Evolutionary conservation across 2,888 invertebrate species (phyloP).

Genomic region (Lasioglossum malachurum): DNA sequence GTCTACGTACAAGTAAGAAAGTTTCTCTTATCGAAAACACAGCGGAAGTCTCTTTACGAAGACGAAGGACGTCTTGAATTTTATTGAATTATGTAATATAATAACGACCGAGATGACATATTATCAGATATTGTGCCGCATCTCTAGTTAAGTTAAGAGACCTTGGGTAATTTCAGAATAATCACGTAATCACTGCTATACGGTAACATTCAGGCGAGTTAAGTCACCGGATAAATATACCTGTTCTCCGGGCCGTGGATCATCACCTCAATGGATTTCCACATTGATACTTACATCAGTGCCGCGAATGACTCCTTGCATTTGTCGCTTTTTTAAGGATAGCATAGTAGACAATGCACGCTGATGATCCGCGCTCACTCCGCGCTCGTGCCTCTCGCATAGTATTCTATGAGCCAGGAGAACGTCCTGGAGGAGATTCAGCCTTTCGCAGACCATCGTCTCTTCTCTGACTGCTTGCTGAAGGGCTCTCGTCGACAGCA

Average conservation of each 20-base stretch:
- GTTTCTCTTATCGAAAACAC: neutral
- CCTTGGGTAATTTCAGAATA: slow-evolving; percentile 56
- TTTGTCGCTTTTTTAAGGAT: slow-evolving; percentile 87
- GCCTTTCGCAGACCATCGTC: slow-evolving; percentile 86
- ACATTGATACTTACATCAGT: slow-evolving; percentile 85
- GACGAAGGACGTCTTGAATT: slow-evolving; percentile 18
- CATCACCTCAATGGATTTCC: slow-evolving; percentile 20
- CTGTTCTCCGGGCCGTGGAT: slow-evolving; percentile 22
- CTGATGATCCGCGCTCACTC: slow-evolving; percentile 88
- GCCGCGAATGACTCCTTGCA: slow-evolving; percentile 88
- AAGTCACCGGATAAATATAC: slow-evolving; percentile 49
- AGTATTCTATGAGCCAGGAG: slow-evolving; percentile 87
- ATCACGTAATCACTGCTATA: slow-evolving; percentile 51
- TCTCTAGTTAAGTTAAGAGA: slow-evolving; percentile 33
- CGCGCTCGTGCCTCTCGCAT: slow-evolving; percentile 88
- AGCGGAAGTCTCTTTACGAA: neutral
- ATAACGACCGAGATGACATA: slow-evolving; percentile 41
- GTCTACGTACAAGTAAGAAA: slow-evolving; percentile 82
- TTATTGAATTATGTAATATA: slow-evolving; percentile 51
- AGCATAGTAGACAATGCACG: slow-evolving; percentile 88
- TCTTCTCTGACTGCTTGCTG: slow-evolving; percentile 86
- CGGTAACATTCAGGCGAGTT: slow-evolving; percentile 37
- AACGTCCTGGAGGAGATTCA: slow-evolving; percentile 86
- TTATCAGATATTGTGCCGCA: slow-evolving; percentile 38
- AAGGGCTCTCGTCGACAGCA: slow-evolving; percentile 85